These are phyloP conservation scores for Siderastrea radians DNA, from an alignment of 92 coral and sea anemone species.

Conservation along the genomic window DNA sequence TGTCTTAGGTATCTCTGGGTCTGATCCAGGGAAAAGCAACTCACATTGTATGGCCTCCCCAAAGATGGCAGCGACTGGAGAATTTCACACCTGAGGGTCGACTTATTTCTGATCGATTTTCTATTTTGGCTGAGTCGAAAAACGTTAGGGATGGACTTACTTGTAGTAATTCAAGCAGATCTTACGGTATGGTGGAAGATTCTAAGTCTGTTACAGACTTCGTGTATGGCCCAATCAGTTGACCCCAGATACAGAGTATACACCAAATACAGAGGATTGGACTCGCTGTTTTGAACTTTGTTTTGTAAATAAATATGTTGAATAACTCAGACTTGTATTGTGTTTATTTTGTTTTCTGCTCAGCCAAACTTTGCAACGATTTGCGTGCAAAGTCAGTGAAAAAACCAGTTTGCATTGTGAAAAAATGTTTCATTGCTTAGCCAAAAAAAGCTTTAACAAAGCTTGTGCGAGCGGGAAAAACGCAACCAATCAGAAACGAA, in stretches of 20 bases:
- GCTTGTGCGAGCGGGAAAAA: too few relatives aligned
- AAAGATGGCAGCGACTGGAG: conserved; percentile 39
- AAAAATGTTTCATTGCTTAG: background rate
- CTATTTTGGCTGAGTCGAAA: background rate
- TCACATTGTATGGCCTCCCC: conserved; percentile 34
- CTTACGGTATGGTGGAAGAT: conserved; percentile 3
- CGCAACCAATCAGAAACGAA: too few relatives aligned
- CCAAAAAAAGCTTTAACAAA: background rate
- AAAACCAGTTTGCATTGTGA: background rate
- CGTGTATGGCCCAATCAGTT: conserved; percentile 10
- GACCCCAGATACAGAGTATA: background rate
- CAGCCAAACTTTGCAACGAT: too few relatives aligned
- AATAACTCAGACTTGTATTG: too few relatives aligned
- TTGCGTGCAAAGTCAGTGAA: too few relatives aligned
- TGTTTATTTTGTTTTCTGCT: too few relatives aligned
- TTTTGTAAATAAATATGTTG: too few relatives aligned
- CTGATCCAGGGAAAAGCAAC: conserved; percentile 41
- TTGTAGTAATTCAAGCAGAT: background rate
- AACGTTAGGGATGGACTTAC: background rate
- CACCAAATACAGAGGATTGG: background rate
- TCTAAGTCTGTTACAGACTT: background rate
- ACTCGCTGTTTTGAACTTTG: too few relatives aligned
- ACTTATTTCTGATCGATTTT: background rate
- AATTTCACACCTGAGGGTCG: conserved; percentile 10
- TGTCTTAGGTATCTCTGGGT: conserved; percentile 20